A percentile compares a stretch with the other conserved stretches of the same genome.
phyloP scores from a whole-genome alignment of 2,797 vertebrate species.

The Chaunax sp. region DNA sequence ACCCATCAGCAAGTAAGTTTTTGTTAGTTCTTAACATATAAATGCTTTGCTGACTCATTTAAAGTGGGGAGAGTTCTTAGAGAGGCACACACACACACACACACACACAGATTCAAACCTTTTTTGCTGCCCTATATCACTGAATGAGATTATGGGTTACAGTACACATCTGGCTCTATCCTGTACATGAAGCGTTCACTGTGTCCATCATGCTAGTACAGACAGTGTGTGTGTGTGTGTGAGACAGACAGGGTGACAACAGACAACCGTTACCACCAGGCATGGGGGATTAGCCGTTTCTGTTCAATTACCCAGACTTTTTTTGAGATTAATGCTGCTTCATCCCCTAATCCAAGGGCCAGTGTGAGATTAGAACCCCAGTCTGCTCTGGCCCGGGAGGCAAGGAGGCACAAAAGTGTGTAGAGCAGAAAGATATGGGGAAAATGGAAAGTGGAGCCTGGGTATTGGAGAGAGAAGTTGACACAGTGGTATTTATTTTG shows the following conservation, averaged over 20 bases:
- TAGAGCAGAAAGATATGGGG: not conserved
- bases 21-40: not conserved
- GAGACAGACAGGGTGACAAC: slow-evolving; percentile 36
- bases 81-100: not conserved
- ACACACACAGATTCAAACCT: not conserved
- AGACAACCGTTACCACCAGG: slow-evolving; percentile 42
- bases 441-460: not conserved
- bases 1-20: too few species aligned
- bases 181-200: slow-evolving; percentile 10
- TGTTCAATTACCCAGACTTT: slow-evolving; percentile 59
- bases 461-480: not conserved
- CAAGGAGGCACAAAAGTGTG: not conserved
- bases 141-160: slow-evolving; percentile 31
- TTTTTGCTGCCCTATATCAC: slow-evolving; percentile 11
- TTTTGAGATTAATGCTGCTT: slow-evolving; percentile 64
- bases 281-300: slow-evolving; percentile 49
- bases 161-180: slow-evolving; percentile 18
- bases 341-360: slow-evolving; percentile 63
- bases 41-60: not conserved
- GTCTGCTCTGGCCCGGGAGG: slow-evolving; percentile 14
- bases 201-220: slow-evolving; percentile 11
- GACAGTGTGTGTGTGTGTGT: slow-evolving; percentile 2
- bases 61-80: not conserved
- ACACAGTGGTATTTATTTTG: not conserved
- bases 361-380: slow-evolving; percentile 58